These are phyloP conservation scores for Brachypalpus laphriformis DNA, from an alignment of 2,888 invertebrate genomes.

Conservation along the genomic window DNA sequence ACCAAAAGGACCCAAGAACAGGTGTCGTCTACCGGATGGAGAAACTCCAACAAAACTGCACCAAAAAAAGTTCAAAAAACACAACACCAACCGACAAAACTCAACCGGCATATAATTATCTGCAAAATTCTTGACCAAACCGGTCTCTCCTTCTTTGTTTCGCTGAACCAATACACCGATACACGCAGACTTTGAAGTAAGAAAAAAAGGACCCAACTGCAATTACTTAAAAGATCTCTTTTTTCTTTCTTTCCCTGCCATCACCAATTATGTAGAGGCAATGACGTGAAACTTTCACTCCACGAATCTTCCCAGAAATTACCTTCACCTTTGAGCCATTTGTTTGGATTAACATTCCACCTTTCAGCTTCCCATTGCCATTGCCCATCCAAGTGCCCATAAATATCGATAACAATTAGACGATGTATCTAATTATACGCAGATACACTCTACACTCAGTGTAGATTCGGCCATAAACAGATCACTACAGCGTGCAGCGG, in stretches of 20 bases:
- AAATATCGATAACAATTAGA: constrained; percentile 73
- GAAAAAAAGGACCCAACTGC: constrained; percentile 39
- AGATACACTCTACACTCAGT: constrained; percentile 46
- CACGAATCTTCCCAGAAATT: constrained; percentile 70
- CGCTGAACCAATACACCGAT: neutral
- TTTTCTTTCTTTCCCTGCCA: constrained; percentile 34
- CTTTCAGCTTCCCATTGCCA: constrained; percentile 68
- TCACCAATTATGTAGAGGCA: constrained; percentile 33
- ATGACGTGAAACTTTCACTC: constrained; percentile 66
- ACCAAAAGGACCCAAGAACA: constrained; percentile 45
- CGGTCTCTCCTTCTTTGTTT: constrained; percentile 54
- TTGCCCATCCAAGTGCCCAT: constrained; percentile 63
- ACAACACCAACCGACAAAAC: constrained; percentile 40
- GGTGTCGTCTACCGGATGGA: constrained; percentile 70
- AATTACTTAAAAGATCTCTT: constrained; percentile 61
- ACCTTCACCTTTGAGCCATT: constrained; percentile 74
- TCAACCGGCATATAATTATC: constrained; percentile 51
- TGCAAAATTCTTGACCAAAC: constrained; percentile 61
- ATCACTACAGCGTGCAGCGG: constrained; percentile 33
- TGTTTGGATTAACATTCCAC: constrained; percentile 73
- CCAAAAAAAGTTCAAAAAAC: constrained; percentile 28
- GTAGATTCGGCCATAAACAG: constrained; percentile 64
- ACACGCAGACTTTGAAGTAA: neutral
- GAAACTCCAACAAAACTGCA: constrained; percentile 37
- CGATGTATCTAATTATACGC: constrained; percentile 66